These are phyloP conservation scores for Elmis aenea DNA, from an alignment of 2,888 invertebrate genomes.

Conservation along the genomic window DNA sequence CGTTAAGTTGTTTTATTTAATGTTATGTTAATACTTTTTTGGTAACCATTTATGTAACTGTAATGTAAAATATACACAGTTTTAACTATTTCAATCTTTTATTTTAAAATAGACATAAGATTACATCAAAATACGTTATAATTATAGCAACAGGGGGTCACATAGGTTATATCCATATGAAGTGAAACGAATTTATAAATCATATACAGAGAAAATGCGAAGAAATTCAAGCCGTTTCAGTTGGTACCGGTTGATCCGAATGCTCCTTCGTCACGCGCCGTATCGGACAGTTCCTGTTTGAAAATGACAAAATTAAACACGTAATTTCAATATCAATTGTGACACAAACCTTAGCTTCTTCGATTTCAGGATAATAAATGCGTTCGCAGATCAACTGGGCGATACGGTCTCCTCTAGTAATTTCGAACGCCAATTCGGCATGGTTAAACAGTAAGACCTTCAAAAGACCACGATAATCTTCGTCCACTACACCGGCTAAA, in stretches of 20 bases:
- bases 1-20: too few relatives aligned
- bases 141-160: too few relatives aligned
- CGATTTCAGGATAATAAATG: conserved; percentile 78
- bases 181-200: too few relatives aligned
- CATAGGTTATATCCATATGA: too few relatives aligned
- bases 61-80: too few relatives aligned
- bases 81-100: too few relatives aligned
- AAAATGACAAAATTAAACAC: conserved; percentile 8
- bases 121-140: too few relatives aligned
- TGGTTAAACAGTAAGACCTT: conserved; percentile 95
- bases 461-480: conserved; percentile 92
- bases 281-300: conserved; percentile 63
- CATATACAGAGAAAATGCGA: too few relatives aligned
- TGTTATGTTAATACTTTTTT: too few relatives aligned
- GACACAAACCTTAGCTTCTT: conserved; percentile 60
- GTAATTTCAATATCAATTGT: not conserved
- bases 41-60: too few relatives aligned
- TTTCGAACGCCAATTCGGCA: conserved; percentile 71
- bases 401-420: conserved; percentile 87
- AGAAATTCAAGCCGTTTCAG: too few relatives aligned
- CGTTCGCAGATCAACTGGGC: conserved; percentile 96
- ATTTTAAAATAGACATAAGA: too few relatives aligned
- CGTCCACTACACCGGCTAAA: conserved; percentile 93
- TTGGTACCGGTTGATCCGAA: conserved; percentile 90
- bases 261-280: conserved; percentile 81